Conservation (phyloP, 2,888 invertebrate species). For the Andrena fulva region DNA sequence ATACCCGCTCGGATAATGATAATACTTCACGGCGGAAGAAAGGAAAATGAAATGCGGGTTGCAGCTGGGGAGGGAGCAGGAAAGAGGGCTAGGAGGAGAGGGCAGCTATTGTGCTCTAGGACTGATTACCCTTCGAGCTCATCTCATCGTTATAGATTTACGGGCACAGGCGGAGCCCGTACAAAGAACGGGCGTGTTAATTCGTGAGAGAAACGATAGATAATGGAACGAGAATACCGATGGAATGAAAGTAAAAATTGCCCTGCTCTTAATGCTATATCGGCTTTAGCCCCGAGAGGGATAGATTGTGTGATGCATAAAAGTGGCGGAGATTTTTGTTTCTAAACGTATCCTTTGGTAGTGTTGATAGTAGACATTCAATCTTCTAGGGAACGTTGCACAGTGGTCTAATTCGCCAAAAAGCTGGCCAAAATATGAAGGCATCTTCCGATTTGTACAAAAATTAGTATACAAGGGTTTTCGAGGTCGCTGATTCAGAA, state of each 20-base stretch:
- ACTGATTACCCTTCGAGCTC: constrained; percentile 62
- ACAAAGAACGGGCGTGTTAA: constrained; percentile 55
- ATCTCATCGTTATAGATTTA: constrained; percentile 60
- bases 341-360: no score
- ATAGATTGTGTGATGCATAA: no score
- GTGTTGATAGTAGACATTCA: no score
- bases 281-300: neutral
- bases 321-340: no score
- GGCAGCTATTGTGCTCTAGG: constrained; percentile 65
- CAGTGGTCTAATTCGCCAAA: no score
- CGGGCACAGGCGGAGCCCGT: constrained; percentile 45
- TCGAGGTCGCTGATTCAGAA: no score
- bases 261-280: constrained; percentile 10
- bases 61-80: constrained; percentile 15
- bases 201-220: constrained; percentile 55
- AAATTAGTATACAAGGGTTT: no score
- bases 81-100: neutral
- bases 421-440: no score
- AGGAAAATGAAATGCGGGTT: constrained; percentile 68
- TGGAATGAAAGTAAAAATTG: constrained; percentile 39
- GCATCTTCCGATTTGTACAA: no score
- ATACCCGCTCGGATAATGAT: constrained; percentile 63
- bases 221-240: constrained; percentile 54
- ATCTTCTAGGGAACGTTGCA: no score
- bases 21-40: constrained; percentile 64